phyloP scores from a whole-genome alignment of 2,888 invertebrate species.

The Xanthostigma xanthostigma region DNA sequence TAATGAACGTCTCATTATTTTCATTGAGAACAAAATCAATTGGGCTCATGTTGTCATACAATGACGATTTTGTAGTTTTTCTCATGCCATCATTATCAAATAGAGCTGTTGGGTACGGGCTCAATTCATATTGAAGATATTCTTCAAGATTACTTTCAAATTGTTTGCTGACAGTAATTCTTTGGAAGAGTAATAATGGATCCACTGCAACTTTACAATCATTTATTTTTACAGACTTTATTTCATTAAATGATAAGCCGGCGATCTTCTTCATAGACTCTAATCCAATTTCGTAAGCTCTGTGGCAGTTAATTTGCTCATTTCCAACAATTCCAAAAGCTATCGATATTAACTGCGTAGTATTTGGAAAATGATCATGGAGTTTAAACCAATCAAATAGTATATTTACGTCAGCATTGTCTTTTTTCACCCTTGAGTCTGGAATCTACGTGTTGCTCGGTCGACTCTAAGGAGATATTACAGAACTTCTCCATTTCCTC shows the following conservation, averaged over 20 bases:
- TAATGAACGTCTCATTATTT: too few species aligned
- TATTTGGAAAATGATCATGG: constrained; percentile 13
- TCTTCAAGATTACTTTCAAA: constrained; percentile 4
- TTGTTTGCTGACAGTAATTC: constrained; percentile 3
- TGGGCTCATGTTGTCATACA: not conserved
- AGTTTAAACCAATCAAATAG: constrained; percentile 13
- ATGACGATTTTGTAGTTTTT: constrained; percentile 2
- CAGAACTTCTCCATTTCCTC: constrained; percentile 15
- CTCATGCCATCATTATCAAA: constrained; percentile 6
- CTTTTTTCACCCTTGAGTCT: constrained; percentile 10
- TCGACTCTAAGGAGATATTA: constrained; percentile 11
- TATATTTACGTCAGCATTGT: constrained; percentile 14
- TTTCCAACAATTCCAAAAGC: constrained; percentile 17
- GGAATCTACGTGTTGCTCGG: constrained; percentile 14
- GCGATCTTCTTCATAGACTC: constrained; percentile 11
- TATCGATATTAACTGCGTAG: constrained; percentile 12
- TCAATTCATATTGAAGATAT: constrained; percentile 6
- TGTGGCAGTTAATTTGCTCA: constrained; percentile 14
- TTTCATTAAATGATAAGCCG: too few species aligned
- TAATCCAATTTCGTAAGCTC: constrained; percentile 12
- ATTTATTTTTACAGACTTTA: constrained; percentile 10
- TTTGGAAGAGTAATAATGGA: constrained; percentile 5
- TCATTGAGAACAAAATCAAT: too few species aligned
- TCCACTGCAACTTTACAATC: constrained; percentile 12
- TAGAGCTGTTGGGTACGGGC: constrained; percentile 5